A percentile compares a stretch with the other conserved stretches of the same genome.
Evolutionary conservation across 2,888 invertebrate genomes (phyloP).

Genomic region (Pimpla rufipes): DNA sequence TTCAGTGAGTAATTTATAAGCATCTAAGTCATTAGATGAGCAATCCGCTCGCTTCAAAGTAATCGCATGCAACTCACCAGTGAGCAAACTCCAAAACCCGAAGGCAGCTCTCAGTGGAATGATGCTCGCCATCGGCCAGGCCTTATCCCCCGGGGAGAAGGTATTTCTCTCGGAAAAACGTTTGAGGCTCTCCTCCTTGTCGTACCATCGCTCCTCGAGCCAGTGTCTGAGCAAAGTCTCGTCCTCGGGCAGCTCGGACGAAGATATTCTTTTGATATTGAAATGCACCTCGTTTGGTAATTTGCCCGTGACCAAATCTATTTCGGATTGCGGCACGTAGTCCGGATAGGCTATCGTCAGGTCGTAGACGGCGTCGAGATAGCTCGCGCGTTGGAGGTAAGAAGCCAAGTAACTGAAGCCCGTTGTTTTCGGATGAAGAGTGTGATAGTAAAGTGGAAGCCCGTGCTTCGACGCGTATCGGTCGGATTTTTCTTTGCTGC

Average conservation of each 20-base stretch:
- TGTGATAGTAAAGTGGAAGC: constrained; percentile 90
- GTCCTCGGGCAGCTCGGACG: constrained; percentile 87
- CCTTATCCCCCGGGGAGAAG: constrained; percentile 80
- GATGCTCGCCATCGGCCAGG: constrained; percentile 81
- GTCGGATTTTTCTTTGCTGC: constrained; percentile 90
- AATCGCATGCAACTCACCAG: constrained; percentile 69
- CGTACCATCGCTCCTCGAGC: constrained; percentile 89
- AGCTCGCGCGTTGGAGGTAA: constrained; percentile 87
- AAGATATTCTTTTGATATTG: constrained; percentile 90
- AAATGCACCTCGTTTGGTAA: constrained; percentile 92
- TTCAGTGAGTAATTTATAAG: no score
- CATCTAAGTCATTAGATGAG: neutral
- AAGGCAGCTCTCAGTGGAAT: constrained; percentile 87
- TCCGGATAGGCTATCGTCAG: constrained; percentile 94
- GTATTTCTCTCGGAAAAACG: constrained; percentile 88
- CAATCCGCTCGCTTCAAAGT: neutral
- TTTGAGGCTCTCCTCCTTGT: constrained; percentile 88
- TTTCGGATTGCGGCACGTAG: constrained; percentile 91
- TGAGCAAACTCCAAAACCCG: constrained; percentile 89
- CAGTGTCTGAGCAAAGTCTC: constrained; percentile 88
- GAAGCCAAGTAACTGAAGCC: constrained; percentile 90
- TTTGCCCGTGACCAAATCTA: constrained; percentile 89
- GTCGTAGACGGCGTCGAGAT: constrained; percentile 93
- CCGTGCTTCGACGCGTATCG: constrained; percentile 90
- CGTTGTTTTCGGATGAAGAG: constrained; percentile 94